A percentile compares a stretch with the other conserved stretches of the same genome.
phyloP scores from a whole-genome alignment of 2,113 vertebrate species.

The Hyperopisus bebe region DNA sequence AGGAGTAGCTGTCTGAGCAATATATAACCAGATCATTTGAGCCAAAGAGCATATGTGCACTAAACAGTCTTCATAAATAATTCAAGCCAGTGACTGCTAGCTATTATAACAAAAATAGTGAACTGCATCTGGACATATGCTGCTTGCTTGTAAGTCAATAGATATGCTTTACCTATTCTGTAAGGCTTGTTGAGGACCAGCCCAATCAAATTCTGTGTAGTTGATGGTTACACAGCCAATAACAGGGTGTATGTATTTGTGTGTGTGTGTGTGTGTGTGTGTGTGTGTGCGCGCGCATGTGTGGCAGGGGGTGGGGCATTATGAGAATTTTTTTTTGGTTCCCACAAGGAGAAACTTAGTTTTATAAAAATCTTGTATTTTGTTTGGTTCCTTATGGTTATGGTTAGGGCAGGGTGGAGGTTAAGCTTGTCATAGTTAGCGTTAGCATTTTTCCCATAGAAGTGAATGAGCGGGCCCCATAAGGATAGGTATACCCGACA shows the following conservation, averaged over 20 bases:
- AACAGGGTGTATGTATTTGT: too few relatives aligned
- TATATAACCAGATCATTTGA: constrained; percentile 74
- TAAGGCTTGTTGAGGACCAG: constrained; percentile 47
- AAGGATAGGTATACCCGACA: too few relatives aligned
- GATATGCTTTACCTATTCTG: constrained; percentile 59
- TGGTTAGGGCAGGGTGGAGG: neutral
- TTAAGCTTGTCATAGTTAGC: neutral
- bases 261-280: neutral
- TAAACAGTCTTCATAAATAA: constrained; percentile 90
- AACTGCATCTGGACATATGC: constrained; percentile 82
- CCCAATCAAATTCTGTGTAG: constrained; percentile 47
- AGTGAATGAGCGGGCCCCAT: too few relatives aligned
- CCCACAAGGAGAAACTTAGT: neutral
- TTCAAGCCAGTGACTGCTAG: constrained; percentile 81
- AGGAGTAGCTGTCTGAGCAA: constrained; percentile 73
- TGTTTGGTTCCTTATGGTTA: neutral
- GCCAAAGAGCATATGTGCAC: constrained; percentile 70
- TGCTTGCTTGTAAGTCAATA: constrained; percentile 85
- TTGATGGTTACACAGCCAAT: neutral
- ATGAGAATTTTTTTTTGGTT: neutral
- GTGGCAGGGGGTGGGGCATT: too few relatives aligned
- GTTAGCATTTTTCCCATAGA: neutral
- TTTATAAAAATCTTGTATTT: neutral
- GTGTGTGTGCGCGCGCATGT: too few relatives aligned
- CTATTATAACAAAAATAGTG: constrained; percentile 92